Conservation (phyloP, 2,113 vertebrate species). For the Promerops cafer region DNA sequence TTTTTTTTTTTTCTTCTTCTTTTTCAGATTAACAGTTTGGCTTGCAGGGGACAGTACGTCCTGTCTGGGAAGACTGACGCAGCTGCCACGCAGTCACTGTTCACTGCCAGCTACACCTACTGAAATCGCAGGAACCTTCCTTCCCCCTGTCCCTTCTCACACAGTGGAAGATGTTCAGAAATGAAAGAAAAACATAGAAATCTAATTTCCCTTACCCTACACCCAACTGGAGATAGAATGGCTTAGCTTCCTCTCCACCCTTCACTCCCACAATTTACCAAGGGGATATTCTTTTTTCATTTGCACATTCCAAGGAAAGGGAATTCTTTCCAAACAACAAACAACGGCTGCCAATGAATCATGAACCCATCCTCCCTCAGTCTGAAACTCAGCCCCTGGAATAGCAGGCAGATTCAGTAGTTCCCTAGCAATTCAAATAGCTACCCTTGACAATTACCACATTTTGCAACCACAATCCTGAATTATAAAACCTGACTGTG, state of each 20-base stretch:
- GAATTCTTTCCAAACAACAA: background rate
- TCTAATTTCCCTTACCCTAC: background rate
- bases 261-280: background rate
- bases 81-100: constrained; percentile 86
- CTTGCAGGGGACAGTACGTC: constrained; percentile 88
- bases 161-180: background rate
- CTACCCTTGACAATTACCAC: background rate
- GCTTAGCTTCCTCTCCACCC: background rate
- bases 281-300: background rate
- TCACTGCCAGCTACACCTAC: constrained; percentile 88
- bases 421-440: background rate
- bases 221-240: constrained; percentile 11
- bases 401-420: background rate
- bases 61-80: constrained; percentile 73
- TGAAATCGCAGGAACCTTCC: constrained; percentile 49
- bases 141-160: background rate
- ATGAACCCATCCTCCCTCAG: background rate
- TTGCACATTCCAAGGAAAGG: background rate
- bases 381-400: background rate
- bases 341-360: background rate
- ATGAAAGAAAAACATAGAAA: background rate
- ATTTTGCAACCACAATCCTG: background rate
- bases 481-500: background rate
- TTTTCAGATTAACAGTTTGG: constrained; percentile 87
- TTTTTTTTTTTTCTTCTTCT: background rate